These are phyloP conservation scores for Protomyctophum bolini DNA, from an alignment of 2,113 vertebrate genomes.

Conservation along the genomic window DNA sequence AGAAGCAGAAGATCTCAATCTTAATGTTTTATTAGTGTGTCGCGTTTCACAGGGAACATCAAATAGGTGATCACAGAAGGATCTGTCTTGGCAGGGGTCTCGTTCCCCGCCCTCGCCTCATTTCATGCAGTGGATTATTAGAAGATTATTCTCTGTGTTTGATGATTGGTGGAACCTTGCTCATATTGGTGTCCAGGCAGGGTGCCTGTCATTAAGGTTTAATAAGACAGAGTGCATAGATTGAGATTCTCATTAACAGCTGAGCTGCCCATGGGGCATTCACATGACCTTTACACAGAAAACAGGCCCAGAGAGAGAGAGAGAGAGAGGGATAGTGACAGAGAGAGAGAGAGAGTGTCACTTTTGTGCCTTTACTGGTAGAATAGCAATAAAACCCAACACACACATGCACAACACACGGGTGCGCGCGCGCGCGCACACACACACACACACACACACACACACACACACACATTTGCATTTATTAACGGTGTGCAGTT, in stretches of 20 bases:
- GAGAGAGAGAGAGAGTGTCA: slow-evolving; percentile 1
- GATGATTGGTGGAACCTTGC: slow-evolving; percentile 59
- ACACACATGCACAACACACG: slow-evolving; percentile 5
- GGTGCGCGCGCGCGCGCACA: background rate
- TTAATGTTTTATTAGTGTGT: slow-evolving; percentile 10
- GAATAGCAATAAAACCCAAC: slow-evolving; percentile 58
- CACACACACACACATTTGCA: too few relatives aligned
- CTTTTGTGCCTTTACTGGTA: slow-evolving; percentile 45
- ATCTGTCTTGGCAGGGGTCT: slow-evolving; percentile 30
- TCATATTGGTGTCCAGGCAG: slow-evolving; percentile 63
- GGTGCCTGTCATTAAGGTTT: slow-evolving; percentile 75
- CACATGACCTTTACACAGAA: slow-evolving; percentile 58
- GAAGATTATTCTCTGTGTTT: slow-evolving; percentile 55
- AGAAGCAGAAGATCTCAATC: background rate
- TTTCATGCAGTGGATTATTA: slow-evolving; percentile 47
- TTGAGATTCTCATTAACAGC: slow-evolving; percentile 73
- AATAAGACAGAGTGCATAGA: slow-evolving; percentile 68
- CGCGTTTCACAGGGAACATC: slow-evolving; percentile 17
- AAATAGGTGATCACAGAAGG: slow-evolving; percentile 47
- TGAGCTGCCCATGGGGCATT: slow-evolving; percentile 64
- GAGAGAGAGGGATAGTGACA: background rate
- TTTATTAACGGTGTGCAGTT: too few relatives aligned
- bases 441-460: slow-evolving; percentile 8
- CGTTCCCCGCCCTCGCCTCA: background rate
- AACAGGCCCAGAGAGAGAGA: background rate